Evolutionary conservation across 2,797 vertebrate species (phyloP).

Genomic region (Odontamblyopus rebecca): DNA sequence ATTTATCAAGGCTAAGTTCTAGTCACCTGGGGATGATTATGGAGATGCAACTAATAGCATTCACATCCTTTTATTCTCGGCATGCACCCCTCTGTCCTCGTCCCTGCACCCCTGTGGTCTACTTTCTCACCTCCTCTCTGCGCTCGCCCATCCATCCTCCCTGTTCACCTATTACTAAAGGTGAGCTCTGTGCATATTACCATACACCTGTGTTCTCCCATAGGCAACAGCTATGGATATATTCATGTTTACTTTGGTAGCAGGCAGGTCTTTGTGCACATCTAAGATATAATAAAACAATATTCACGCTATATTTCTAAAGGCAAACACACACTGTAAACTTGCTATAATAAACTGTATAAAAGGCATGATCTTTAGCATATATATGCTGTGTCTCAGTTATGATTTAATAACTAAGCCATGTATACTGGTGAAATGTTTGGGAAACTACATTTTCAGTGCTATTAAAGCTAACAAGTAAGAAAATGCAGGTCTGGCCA

Average conservation of each 20-base stretch:
- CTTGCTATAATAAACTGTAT: not conserved
- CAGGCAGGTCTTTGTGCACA: conserved; percentile 11
- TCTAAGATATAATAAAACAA: conserved; percentile 1
- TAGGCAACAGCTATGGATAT: conserved; percentile 23
- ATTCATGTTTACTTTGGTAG: conserved; percentile 11
- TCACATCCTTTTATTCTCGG: conserved; percentile 64
- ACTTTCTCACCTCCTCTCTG: conserved; percentile 59
- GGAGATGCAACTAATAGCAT: conserved; percentile 72
- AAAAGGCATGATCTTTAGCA: not conserved
- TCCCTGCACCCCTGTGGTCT: conserved; percentile 64
- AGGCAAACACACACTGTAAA: not conserved
- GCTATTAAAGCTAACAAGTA: too few relatives aligned
- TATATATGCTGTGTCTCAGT: not conserved
- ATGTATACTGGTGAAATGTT: too few relatives aligned
- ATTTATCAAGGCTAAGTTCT: conserved; percentile 77
- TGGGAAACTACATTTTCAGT: too few relatives aligned
- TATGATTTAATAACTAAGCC: not conserved
- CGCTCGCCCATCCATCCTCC: conserved; percentile 23
- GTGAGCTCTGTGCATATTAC: conserved; percentile 44
- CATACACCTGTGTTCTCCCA: conserved; percentile 53
- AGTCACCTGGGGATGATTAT: conserved; percentile 75
- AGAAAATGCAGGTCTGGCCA: too few relatives aligned
- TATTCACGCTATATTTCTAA: not conserved
- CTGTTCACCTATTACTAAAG: conserved; percentile 60
- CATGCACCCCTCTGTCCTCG: conserved; percentile 42